A percentile compares a stretch with the other conserved stretches of the same genome.
phyloP scores from a whole-genome alignment of 2,797 vertebrate species.

The Melanitta fusca region DNA sequence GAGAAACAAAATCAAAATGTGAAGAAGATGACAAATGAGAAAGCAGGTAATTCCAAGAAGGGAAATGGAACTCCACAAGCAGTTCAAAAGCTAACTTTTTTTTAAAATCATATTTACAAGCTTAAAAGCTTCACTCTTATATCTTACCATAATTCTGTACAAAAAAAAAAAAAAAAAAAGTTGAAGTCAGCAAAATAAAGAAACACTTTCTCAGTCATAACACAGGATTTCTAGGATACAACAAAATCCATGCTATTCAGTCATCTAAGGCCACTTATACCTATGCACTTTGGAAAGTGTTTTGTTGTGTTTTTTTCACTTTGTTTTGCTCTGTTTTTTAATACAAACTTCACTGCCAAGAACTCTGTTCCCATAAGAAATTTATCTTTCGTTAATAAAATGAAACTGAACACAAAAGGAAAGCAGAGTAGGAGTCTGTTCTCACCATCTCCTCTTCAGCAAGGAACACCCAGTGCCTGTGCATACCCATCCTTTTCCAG shows the following conservation, averaged over 20 bases:
- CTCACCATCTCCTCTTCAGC: background rate
- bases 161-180: background rate
- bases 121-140: background rate
- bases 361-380: background rate
- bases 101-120: background rate
- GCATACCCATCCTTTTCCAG: background rate
- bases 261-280: background rate
- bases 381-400: background rate
- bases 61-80: background rate
- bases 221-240: background rate
- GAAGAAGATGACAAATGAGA: background rate
- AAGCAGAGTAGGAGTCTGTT: background rate
- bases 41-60: background rate
- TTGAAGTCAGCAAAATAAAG: background rate
- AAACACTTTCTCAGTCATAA: background rate
- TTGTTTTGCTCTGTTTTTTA: background rate
- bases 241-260: background rate
- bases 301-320: too few relatives aligned
- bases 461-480: fast-evolving
- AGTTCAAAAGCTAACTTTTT: background rate
- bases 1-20: background rate
- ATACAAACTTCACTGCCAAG: background rate
- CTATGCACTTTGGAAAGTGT: background rate
- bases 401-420: background rate
- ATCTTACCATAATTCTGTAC: background rate